These are phyloP conservation scores for Caenorhabditis panamensis DNA, from an alignment of 2,888 invertebrate genomes.

Conservation along the genomic window DNA sequence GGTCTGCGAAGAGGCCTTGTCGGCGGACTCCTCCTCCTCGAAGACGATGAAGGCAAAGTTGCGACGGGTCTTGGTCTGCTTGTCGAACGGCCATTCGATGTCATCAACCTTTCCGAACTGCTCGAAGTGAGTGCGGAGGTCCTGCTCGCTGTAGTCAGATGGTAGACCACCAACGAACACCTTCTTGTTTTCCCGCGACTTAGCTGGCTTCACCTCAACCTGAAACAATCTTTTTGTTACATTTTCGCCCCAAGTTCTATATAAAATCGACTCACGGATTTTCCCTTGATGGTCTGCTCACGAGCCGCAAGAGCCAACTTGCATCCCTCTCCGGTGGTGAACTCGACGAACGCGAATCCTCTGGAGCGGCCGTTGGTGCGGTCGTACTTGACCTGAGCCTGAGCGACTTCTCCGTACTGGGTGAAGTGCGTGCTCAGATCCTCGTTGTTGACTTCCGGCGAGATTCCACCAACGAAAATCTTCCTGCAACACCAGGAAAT, in stretches of 20 bases:
- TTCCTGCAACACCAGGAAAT: conserved; percentile 73
- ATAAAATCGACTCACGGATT: conserved; percentile 64
- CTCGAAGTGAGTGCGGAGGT: conserved; percentile 80
- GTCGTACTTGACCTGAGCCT: conserved; percentile 81
- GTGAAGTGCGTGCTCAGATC: conserved; percentile 79
- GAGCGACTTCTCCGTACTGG: conserved; percentile 79
- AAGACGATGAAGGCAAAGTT: conserved; percentile 82
- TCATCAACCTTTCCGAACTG: conserved; percentile 81
- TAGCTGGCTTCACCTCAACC: conserved; percentile 81
- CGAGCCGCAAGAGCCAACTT: conserved; percentile 76
- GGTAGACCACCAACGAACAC: conserved; percentile 81
- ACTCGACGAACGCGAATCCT: conserved; percentile 81
- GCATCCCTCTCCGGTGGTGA: conserved; percentile 78
- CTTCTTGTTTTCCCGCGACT: conserved; percentile 81
- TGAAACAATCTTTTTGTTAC: conserved; percentile 39
- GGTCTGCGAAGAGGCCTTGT: conserved; percentile 76
- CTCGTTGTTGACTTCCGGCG: conserved; percentile 80
- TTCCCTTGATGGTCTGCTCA: conserved; percentile 79
- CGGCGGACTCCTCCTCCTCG: conserved; percentile 81
- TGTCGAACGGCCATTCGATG: conserved; percentile 81
- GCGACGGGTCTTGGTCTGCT: conserved; percentile 77
- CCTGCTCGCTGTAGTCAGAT: conserved; percentile 79
- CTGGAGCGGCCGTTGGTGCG: conserved; percentile 80
- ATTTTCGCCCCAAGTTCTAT: not conserved
- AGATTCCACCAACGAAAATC: conserved; percentile 82